Evolutionary conservation across 2,797 vertebrate genomes (phyloP).

Genomic region (Odontamblyopus rebecca): DNA sequence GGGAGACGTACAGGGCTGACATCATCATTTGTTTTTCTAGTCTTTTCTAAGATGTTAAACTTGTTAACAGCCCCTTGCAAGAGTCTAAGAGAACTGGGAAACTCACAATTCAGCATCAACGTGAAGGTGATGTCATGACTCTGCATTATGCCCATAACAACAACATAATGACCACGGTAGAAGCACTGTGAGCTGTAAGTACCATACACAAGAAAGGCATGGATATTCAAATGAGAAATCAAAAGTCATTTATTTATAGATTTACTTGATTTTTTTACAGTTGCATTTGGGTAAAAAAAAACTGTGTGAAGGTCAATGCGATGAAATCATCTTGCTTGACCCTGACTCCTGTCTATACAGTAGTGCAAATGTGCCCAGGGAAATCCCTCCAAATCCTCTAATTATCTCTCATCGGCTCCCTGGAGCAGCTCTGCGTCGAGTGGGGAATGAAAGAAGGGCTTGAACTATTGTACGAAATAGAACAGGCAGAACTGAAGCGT

Average conservation of each 20-base stretch:
- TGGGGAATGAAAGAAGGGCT: constrained; percentile 38
- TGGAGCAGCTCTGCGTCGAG: constrained; percentile 16
- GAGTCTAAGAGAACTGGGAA: neutral
- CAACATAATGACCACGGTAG: too few relatives aligned
- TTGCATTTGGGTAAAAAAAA: neutral
- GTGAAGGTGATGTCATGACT: neutral
- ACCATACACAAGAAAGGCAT: too few relatives aligned
- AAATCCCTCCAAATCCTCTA: constrained; percentile 50
- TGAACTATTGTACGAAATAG: constrained; percentile 45
- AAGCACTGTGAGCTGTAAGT: too few relatives aligned
- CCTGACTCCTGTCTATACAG: constrained; percentile 18
- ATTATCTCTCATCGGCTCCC: constrained; percentile 43
- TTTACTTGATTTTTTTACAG: too few relatives aligned
- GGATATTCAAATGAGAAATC: too few relatives aligned
- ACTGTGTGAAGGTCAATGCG: too few relatives aligned
- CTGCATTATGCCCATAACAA: too few relatives aligned
- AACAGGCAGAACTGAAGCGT: constrained; percentile 19
- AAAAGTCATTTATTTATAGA: too few relatives aligned
- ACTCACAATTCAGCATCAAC: neutral
- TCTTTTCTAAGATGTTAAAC: constrained; percentile 26
- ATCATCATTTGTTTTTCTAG: constrained; percentile 52
- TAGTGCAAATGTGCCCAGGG: constrained; percentile 23
- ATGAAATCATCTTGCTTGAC: constrained; percentile 14
- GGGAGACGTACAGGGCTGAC: constrained; percentile 36
- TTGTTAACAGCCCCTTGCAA: constrained; percentile 28